Evolutionary conservation across 1,140 invertebrate species (phyloP), one percentile per base, ranked within the genome.

Genomic region (Diorhabda sublineata): DNA sequence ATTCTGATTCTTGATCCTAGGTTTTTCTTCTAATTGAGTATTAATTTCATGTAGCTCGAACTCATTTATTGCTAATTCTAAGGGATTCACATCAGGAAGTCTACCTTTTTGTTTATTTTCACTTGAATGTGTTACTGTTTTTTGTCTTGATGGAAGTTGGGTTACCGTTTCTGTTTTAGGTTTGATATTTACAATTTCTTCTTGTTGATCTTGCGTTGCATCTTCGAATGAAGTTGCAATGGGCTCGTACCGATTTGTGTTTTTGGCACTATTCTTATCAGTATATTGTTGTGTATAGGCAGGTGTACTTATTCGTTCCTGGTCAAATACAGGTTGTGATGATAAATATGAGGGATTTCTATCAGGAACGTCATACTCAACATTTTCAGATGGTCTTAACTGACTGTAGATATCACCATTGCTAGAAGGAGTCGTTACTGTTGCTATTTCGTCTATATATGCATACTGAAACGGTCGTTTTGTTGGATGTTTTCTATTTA

Each of bases 21-120:
- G 60, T 45, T 65, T 67, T 57, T 77, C 60, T 42, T 67, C 61
- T 60, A 74, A 69, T 64, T 76, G 73, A 61, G 71, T 69, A 52
- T 78, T 79, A 9, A 78, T 77, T 72, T 79, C 74, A 9, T 75
- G 67, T 6, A 79, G 65, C 66, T 78, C 78, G 58, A 74, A 76
- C 67, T 77, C 73, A 58, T 75, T 77, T n/a, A 79, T 76, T 1
- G 73, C 74, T 62, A 77, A 69, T n/a, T 77, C 69, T 7, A 71
- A 61, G 3, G 73, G 70, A 69, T 68, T 69, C 45, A 70, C 59
- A 45, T 69, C 58, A 4, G 66, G 62, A 5, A 69, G 26, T 8
- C 63, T 4, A 41, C 58, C 3, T 45, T 68, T 67, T 66, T 58
- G 44, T 44, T 59, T 41, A 8, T 65, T 7, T 42, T 26, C 43